Conservation (phyloP, 2,113 vertebrate species). For the Origma solitaria region DNA sequence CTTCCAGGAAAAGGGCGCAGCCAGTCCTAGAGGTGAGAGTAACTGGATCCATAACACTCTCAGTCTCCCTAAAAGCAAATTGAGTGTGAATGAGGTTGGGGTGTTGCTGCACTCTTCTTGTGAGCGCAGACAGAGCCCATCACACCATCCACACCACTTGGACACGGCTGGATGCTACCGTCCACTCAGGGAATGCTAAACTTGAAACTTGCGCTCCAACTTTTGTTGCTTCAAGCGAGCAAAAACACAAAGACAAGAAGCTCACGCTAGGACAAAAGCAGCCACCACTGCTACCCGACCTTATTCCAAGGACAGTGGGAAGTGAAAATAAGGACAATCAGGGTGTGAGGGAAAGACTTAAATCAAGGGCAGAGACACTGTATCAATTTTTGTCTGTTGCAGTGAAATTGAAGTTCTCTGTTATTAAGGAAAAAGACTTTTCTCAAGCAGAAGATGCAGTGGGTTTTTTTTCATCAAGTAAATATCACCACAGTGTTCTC, state of each 20-base stretch:
- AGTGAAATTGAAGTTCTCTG: neutral
- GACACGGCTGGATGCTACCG: neutral
- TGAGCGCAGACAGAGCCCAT: neutral
- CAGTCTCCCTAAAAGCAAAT: neutral
- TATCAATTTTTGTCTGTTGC: neutral
- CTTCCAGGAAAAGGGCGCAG: neutral
- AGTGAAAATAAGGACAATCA: neutral
- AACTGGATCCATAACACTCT: neutral
- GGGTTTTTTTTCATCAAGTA: neutral
- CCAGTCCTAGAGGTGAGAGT: neutral
- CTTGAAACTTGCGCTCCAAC: neutral
- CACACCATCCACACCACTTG: neutral
- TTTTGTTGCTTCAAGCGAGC: neutral
- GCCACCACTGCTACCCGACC: fast-evolving
- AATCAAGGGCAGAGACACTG: neutral
- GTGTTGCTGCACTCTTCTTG: neutral
- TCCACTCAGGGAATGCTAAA: neutral
- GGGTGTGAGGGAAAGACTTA: neutral
- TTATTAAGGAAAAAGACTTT: neutral
- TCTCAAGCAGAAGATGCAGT: neutral
- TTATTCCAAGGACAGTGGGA: neutral
- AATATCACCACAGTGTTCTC: neutral
- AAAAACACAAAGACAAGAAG: neutral
- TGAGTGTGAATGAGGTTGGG: neutral
- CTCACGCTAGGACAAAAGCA: neutral